Conservation (phyloP, 2,888 invertebrate species). For the Hololepta plana region DNA sequence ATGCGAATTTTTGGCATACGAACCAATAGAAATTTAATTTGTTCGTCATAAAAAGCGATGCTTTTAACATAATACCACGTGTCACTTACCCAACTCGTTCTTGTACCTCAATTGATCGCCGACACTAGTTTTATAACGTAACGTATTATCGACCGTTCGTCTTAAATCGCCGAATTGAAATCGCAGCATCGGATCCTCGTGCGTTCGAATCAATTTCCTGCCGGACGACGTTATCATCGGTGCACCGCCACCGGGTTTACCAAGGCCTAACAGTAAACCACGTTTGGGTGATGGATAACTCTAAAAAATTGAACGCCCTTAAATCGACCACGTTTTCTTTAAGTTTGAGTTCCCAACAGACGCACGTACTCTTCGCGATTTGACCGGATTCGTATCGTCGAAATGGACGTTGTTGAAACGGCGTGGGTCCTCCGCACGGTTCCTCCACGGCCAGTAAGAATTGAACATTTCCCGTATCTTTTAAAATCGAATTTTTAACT, state of each 20-base stretch:
- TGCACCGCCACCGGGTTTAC: conserved; percentile 24
- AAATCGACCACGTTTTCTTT: too few species aligned
- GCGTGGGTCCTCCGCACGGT: conserved; percentile 41
- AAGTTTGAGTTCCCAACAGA: too few species aligned
- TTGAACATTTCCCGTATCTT: conserved; percentile 50
- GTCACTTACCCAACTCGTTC: conserved; percentile 39
- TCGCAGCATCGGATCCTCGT: conserved; percentile 44
- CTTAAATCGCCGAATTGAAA: conserved; percentile 39
- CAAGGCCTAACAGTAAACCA: conserved; percentile 20
- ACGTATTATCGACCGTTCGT: conserved; percentile 48
- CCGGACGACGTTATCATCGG: conserved; percentile 22
- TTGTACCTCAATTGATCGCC: conserved; percentile 37
- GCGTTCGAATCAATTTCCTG: conserved; percentile 20
- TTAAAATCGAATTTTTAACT: too few species aligned
- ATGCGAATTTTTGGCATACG: too few species aligned
- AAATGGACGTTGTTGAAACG: conserved; percentile 45
- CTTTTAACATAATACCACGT: too few species aligned
- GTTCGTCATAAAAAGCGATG: too few species aligned
- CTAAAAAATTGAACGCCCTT: too few species aligned
- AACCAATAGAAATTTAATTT: too few species aligned
- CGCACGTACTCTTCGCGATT: too few species aligned
- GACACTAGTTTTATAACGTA: conserved; percentile 43
- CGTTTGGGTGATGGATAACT: too few species aligned
- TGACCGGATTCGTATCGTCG: conserved; percentile 35
- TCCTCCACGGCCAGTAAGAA: conserved; percentile 63